Base-by-base conservation (phyloP, 2,113 vertebrate species). In the Myiagra hebetior region DNA sequence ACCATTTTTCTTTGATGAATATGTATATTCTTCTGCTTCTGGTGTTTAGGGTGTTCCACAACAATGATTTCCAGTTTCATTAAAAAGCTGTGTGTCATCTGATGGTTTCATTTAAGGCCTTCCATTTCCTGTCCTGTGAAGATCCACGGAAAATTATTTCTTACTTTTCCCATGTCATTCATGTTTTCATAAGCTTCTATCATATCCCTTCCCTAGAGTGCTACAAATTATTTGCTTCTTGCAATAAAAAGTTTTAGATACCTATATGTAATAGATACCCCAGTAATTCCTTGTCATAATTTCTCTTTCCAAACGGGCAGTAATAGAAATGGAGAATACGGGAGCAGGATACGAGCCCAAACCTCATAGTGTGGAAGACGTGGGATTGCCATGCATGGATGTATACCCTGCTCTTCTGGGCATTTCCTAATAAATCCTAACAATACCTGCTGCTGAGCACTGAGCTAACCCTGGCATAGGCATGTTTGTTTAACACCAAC, bases 61-160 rank as follows among this genome's bases (percentile, higher is more conserved):
- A 22, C 16, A 60, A 24, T 12, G 2, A 75, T 60, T 68, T 76
- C 15, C 19, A 56, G 33, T 63, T 87, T 67, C 63, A 63, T 67
- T 75, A 20, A 85, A 87, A 56, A 73, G 44, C 7, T 4, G 0
- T 10, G 2, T 80, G 13, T 39, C 39, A 33, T 3, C 2, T 67
- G 49, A 5, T 59, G 18, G 7, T 41, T 92, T 63, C 18, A 37
- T 49, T 73, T 75, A 49, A 80, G 9, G 20, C 22, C 8, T 41
- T 67, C 55, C 6, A 30, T 75, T 60, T 90, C 24, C n/a, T 80
- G 9, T 42, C 26, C 37, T 47, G 27, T 52, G 31, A 91, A 62
- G 37, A 53, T 52, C 57, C 16, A 39, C 0, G 0, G 46, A 65
- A 90, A 83, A n/a, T 30, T 3, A 3, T 44, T 56, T 47, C 7